Evolutionary conservation across 2,797 vertebrate genomes (phyloP).

Genomic region (Anabacerthia variegaticeps): DNA sequence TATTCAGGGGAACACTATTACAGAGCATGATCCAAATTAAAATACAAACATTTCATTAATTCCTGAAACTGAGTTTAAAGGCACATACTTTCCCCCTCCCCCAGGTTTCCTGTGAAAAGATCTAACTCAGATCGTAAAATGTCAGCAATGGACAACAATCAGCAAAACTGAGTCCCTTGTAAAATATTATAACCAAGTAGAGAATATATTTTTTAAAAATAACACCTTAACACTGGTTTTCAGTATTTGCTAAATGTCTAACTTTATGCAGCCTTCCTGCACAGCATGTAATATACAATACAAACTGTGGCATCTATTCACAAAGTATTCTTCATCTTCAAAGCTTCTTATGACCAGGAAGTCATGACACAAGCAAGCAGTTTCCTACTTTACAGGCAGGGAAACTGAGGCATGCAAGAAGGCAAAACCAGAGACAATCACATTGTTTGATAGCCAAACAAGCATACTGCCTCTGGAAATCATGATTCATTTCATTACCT

Average conservation of each 20-base stretch:
- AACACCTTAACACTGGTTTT: not conserved
- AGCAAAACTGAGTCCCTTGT: not conserved
- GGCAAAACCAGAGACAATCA: not conserved
- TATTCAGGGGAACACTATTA: not conserved
- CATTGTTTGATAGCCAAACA: not conserved
- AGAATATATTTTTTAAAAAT: not conserved
- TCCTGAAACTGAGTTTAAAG: not conserved
- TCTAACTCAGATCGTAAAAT: not conserved
- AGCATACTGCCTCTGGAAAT: not conserved
- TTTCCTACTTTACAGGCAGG: not conserved
- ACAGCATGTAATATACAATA: not conserved
- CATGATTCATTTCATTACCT: not conserved
- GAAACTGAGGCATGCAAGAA: not conserved
- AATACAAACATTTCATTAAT: not conserved
- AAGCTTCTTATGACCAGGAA: constrained; percentile 10
- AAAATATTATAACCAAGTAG: not conserved
- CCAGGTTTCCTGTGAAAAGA: not conserved
- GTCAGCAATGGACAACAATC: not conserved
- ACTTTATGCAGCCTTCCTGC: not conserved
- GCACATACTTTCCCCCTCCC: rapidly evolving
- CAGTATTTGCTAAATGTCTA: not conserved
- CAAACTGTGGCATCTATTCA: not conserved
- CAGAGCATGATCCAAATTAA: not conserved
- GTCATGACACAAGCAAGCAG: not conserved
- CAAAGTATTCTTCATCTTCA: constrained; percentile 6